Percentiles rank a stretch among this genome's conserved stretches.
phyloP scores from a whole-genome alignment of 2,113 vertebrate genomes.

The Oenanthe melanoleuca region DNA sequence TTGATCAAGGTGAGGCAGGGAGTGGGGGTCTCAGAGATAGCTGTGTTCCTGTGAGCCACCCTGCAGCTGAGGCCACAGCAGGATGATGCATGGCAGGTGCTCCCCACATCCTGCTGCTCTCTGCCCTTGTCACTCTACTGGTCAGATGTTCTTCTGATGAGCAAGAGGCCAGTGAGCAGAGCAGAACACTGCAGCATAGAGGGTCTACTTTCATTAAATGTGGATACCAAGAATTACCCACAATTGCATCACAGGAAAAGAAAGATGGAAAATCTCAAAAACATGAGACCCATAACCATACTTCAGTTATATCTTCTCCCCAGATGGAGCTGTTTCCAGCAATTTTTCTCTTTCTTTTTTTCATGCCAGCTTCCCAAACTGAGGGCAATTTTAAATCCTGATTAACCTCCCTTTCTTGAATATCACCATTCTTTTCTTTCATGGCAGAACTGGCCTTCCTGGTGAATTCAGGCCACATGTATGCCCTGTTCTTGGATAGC shows the following conservation, averaged over 20 bases:
- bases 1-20: not conserved
- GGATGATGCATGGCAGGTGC: not conserved
- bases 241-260: not conserved
- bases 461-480: slow-evolving; percentile 4
- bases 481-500: slow-evolving; percentile 22
- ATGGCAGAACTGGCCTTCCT: not conserved
- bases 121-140: not conserved
- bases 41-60: not conserved
- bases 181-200: not conserved
- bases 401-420: not conserved
- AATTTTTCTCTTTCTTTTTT: not conserved
- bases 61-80: not conserved
- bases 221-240: not conserved
- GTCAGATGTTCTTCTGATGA: not conserved
- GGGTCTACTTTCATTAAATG: not conserved
- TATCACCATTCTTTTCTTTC: not conserved
- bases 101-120: not conserved
- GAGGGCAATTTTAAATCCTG: not conserved
- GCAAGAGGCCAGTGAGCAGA: not conserved
- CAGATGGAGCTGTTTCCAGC: not conserved
- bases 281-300: not conserved
- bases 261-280: not conserved
- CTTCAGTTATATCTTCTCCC: not conserved
- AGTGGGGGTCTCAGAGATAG: not conserved
- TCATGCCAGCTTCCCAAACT: not conserved